These are phyloP conservation scores for Nothoprocta pentlandii DNA, from an alignment of 2,113 vertebrate genomes.

Conservation along the genomic window DNA sequence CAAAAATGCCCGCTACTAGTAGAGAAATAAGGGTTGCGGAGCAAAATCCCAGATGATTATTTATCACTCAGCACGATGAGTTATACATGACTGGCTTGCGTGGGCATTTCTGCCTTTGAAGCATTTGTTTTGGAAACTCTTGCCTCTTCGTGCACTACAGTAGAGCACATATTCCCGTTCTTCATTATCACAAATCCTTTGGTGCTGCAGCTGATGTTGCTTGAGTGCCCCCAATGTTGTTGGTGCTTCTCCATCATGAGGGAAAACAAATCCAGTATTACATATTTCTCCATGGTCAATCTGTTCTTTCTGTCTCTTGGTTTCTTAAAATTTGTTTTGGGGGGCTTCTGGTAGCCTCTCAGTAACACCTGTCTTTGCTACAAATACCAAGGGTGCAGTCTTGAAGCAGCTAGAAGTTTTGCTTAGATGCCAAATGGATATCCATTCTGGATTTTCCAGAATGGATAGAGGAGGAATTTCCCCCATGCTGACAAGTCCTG, in stretches of 20 bases:
- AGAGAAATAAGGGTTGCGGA: not conserved
- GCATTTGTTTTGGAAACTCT: slow-evolving; percentile 48
- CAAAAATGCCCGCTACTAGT: not conserved
- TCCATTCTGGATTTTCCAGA: not conserved
- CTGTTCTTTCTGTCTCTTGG: not conserved
- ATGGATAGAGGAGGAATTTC: not conserved
- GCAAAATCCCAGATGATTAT: not conserved
- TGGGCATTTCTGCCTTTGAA: slow-evolving; percentile 17
- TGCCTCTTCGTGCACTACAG: not conserved
- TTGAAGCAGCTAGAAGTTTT: slow-evolving; percentile 9
- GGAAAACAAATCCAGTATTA: not conserved
- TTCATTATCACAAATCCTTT: not conserved
- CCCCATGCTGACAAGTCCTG: not conserved
- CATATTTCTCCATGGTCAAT: not conserved
- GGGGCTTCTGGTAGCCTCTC: not conserved
- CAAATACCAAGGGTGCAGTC: not conserved
- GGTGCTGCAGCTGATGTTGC: not conserved
- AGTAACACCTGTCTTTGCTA: not conserved
- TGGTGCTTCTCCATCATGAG: not conserved
- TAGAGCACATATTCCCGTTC: slow-evolving; percentile 9
- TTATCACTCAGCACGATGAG: not conserved
- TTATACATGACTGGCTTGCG: not conserved
- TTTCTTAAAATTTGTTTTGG: not conserved
- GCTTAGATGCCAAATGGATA: not conserved
- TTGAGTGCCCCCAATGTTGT: slow-evolving; percentile 12